A percentile compares a stretch with the other conserved stretches of the same genome.
These are phyloP conservation scores for Yoshiicerus persimilis DNA, from an alignment of 1,140 invertebrate genomes.

Conservation along the genomic window DNA sequence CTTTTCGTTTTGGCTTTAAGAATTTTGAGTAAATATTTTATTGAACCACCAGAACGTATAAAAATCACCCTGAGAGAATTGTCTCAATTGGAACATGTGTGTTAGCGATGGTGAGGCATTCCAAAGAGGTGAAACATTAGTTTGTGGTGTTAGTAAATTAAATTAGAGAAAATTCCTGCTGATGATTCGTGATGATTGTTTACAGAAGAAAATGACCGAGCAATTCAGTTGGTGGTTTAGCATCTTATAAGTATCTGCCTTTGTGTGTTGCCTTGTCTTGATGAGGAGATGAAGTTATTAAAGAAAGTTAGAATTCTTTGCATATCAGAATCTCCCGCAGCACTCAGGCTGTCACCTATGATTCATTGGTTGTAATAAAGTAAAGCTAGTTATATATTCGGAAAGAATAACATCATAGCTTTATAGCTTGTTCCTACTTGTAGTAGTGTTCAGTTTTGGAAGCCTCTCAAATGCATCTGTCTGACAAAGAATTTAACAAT, in stretches of 20 bases:
- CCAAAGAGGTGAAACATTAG: not conserved
- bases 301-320: not conserved
- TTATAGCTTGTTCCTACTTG: not conserved
- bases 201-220: not conserved
- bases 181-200: not conserved
- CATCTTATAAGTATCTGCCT: not conserved
- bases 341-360: not conserved
- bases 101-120: not conserved
- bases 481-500: not conserved
- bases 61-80: no score
- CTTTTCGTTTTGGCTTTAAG: no score
- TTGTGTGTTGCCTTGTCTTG: not conserved
- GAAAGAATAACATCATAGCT: not conserved
- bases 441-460: not conserved
- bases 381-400: not conserved
- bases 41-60: not conserved
- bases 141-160: not conserved
- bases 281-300: not conserved
- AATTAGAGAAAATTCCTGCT: not conserved
- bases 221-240: not conserved
- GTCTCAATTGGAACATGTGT: no score
- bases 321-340: not conserved
- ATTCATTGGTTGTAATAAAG: not conserved
- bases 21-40: no score
- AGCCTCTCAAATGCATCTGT: constrained; percentile 11